Base-by-base conservation (phyloP, 2,888 invertebrate species). In the Thera britannica region DNA sequence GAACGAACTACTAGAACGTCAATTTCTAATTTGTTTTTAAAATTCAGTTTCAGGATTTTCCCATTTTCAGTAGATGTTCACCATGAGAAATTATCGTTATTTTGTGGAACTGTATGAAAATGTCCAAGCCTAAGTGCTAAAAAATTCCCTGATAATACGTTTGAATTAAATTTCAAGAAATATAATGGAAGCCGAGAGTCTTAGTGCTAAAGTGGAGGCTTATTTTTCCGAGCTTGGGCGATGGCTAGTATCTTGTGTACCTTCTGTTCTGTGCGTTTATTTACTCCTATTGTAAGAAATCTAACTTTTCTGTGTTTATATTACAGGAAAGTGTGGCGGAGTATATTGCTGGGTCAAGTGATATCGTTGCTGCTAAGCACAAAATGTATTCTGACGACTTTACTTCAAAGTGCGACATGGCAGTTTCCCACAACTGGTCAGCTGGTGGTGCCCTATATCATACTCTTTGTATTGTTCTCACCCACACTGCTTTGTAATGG, bases 351-450 rank as follows among this genome's bases (percentile, higher is more conserved):
- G 78, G 96, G 96, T 12, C 97, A 98, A 90, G 92, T 96, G 67
- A 89, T 97, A 75, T 97, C 97, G 0, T 80, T 97, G 58, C 92
- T 97, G 69, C 86, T 97, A 61, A 97, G 97, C 88, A 96, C 96
- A 56, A 97, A 97, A 83, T 97, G 96, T 80, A 95, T 96, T 62
- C 88, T 96, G 75, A 96, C 96, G 72, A 96, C 97, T 76, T 90
- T 96, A 73, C 94, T 97, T 61, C 96, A 96, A 80, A 95, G 95
- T 77, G 94, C 95, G 71, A 95, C 95, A 72, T 95, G 95, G 80
- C 95, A 97, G 68, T 95, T 96, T 74, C 95, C 97, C 41, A 97
- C 97, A 7, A 97, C 97, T 75, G 97, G 96, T 58, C 98, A 98
- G 89, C 96, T 96, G 75, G 95, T 98, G 79, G 95, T 97, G 60